Evolutionary conservation across 37 sponge, comb jelly and placozoan genomes (phyloP).

Genomic region (Crambe crambe): DNA sequence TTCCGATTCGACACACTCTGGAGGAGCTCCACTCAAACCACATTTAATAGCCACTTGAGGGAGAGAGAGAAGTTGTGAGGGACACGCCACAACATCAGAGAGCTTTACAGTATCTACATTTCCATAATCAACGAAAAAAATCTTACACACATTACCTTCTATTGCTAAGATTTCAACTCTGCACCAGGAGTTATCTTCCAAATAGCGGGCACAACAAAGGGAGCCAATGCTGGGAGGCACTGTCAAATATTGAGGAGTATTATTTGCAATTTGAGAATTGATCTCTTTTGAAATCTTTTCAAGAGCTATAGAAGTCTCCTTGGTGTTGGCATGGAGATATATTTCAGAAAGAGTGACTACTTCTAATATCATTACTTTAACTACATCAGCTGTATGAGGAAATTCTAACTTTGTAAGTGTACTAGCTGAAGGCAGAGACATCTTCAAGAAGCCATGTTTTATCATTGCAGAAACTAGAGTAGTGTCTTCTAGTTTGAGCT

Average conservation of each 20-base stretch:
- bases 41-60: constrained; percentile 15
- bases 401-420: not conserved
- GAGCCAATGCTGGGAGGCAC: constrained; percentile 37
- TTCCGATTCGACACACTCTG: not conserved
- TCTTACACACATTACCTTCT: not conserved
- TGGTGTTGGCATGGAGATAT: constrained; percentile 11
- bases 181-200: constrained; percentile 36
- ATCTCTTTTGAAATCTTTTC: constrained; percentile 1
- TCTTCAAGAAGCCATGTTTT: not conserved
- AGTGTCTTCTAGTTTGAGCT: not conserved
- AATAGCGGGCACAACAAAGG: constrained; percentile 35
- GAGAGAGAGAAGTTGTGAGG: constrained; percentile 1
- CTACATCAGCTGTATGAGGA: not conserved
- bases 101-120: constrained; percentile 7
- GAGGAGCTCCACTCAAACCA: constrained; percentile 10
- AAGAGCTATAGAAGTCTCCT: not conserved
- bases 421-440: constrained; percentile 9
- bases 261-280: not conserved
- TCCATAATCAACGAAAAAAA: constrained; percentile 44
- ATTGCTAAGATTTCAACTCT: constrained; percentile 21
- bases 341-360: constrained; percentile 7
- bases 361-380: constrained; percentile 8
- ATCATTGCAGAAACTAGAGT: not conserved
- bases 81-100: not conserved
- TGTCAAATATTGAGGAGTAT: not conserved